Conservation (phyloP, 2,888 invertebrate genomes). For the Diaphora mendica region DNA sequence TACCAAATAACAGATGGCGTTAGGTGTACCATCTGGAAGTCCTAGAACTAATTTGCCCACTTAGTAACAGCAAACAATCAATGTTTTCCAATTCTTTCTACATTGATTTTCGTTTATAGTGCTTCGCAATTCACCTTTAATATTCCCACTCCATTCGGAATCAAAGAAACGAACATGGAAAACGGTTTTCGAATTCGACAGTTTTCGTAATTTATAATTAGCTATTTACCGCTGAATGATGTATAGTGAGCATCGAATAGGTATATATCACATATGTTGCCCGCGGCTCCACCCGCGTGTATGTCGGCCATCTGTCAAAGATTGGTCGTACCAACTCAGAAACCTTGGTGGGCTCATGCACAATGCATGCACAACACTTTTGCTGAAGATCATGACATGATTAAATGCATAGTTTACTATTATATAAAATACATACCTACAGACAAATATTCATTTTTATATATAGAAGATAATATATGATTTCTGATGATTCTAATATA, state of each 20-base stretch:
- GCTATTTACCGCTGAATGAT: constrained; percentile 20
- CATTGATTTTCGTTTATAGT: constrained; percentile 45
- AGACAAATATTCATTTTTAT: too few relatives aligned
- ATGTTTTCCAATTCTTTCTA: constrained; percentile 44
- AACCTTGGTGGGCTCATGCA: too few relatives aligned
- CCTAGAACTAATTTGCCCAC: constrained; percentile 25
- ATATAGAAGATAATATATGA: too few relatives aligned
- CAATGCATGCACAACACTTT: too few relatives aligned
- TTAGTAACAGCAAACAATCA: constrained; percentile 53
- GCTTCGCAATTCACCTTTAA: constrained; percentile 40
- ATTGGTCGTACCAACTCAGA: too few relatives aligned
- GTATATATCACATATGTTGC: too few relatives aligned
- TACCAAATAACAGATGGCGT: constrained; percentile 63
- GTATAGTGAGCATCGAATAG: constrained; percentile 12
- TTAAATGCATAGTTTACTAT: too few relatives aligned
- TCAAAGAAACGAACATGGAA: constrained; percentile 14
- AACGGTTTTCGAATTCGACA: neutral
- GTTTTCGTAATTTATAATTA: constrained; percentile 27
- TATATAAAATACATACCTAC: too few relatives aligned
- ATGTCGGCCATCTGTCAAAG: too few relatives aligned
- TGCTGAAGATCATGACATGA: too few relatives aligned
- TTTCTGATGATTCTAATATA: too few relatives aligned
- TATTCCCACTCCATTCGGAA: constrained; percentile 14
- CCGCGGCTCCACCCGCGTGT: too few relatives aligned
- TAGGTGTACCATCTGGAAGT: constrained; percentile 32